Base-by-base conservation (phyloP, 2,797 vertebrate genomes). In the Threskiornis aethiopicus region DNA sequence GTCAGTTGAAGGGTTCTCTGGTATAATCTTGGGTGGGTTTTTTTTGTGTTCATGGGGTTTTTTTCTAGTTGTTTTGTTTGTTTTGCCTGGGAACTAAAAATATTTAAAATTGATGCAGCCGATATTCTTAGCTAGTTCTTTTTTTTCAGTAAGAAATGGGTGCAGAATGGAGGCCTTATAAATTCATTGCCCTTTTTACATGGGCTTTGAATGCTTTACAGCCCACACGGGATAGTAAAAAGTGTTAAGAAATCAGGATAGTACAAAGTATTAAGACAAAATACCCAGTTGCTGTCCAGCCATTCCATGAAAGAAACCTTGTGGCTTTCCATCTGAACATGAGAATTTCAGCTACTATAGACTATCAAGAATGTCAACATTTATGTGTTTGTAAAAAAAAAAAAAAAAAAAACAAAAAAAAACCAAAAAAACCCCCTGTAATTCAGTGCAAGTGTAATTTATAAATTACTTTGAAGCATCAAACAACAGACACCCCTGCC, bases 1-100 rank as follows among this genome's bases (percentile, higher is more conserved):
- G 14, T 64, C 73, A 37, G 9, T 51, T 64, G 61, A 75, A 65
- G 49, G 8, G 10, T 31, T 46, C 21, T 88, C 26, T 46, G 19
- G 4, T 41, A 12, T 51, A 69, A 39, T 12, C 7, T 65, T 87
- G 13, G 20, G 22, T 39, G 19, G 3, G 2, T 1, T 35, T 72
- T 46, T 57, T 58, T 10, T 65, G 13, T 18, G 31, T 41, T 9
- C 1, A 1, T 20, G 44, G 20, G 4, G 0, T 10, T 18, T 49
- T 51, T 61, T 14, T 52, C 28, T 29, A 31, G 11, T 58, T 37
- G 35, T 20, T 25, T 65, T 58, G 8, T 24, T 83, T 70, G 29
- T 42, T 82, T 90, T 71, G 3, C 6, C 37, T 58, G 25, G 58
- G 21, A 89, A 75, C 22, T 35, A 57, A 46, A 83, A 84, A 29